Evolutionary conservation across 2,113 vertebrate species (phyloP).

Genomic region (Formicarius rufipectus): DNA sequence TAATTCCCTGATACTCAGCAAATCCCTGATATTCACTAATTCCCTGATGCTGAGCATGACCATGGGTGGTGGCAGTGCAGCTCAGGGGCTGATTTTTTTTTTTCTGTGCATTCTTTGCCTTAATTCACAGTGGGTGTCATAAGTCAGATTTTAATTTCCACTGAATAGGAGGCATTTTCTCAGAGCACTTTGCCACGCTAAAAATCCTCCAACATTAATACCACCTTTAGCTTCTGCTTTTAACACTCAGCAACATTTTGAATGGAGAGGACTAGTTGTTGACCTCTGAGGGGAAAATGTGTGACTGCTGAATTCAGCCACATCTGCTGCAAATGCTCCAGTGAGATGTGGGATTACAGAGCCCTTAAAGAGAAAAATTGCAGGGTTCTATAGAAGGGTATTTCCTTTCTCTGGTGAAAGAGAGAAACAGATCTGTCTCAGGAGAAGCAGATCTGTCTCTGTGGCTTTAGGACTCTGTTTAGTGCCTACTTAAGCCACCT

Average conservation of each 20-base stretch:
- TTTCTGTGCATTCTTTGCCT: neutral
- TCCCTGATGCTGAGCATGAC: neutral
- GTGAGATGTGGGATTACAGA: neutral
- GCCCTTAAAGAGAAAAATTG: neutral
- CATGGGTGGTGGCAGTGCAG: constrained; percentile 6
- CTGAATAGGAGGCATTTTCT: neutral
- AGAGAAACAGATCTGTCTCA: neutral
- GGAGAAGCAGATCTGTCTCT: neutral
- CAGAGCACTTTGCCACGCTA: neutral
- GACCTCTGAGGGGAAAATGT: neutral
- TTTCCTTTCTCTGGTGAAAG: neutral
- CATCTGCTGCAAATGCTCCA: neutral
- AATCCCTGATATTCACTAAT: too few species aligned
- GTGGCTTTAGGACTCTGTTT: neutral
- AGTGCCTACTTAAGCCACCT: neutral
- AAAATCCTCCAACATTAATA: neutral
- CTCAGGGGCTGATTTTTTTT: neutral
- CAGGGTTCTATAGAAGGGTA: neutral
- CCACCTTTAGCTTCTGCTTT: neutral
- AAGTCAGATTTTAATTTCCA: constrained; percentile 8
- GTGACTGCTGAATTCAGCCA: neutral
- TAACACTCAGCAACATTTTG: neutral
- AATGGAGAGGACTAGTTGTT: neutral
- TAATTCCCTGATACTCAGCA: too few species aligned
- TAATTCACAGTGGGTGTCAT: neutral